Base-by-base conservation (phyloP, 2,113 vertebrate species). In the Rattus norvegicus region DNA sequence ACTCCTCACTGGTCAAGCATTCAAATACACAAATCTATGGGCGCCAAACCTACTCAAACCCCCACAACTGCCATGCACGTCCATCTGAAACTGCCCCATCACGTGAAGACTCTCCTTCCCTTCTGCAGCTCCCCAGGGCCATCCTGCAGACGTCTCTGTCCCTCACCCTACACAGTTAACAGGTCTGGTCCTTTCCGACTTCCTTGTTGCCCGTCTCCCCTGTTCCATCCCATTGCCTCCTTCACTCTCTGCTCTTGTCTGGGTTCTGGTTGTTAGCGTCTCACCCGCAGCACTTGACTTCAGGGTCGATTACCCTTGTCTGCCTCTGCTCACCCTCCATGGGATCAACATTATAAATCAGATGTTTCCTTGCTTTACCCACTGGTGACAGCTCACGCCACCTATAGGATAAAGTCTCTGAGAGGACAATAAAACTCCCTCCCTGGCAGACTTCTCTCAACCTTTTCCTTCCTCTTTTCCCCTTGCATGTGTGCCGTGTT, bases 271-370 rank as follows among this genome's bases (percentile, higher is more conserved):
- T 54, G 36, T 30, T 73, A 63, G 81, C 11, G 0, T 70, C 90
- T 70, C 59, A 17, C 3, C n/a, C 22, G 28, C 67, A 54, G 56
- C 54, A 54, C 22, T n/a, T 12, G 47, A 63, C 2, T 73, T 30
- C 49, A n/a, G n/a, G 1, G 30, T 33, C 10, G 5, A 52, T 26
- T 7, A 5, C 4, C 47, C 20, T 81, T 4, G 56, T 49, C 75
- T 11, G 11, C 16, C 56, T 73, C 0, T 0, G 80, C 19, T 72
- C 56, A 3, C 36, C 20, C 28, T 49, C 47, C 67, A 20, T 20
- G 30, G 5, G 69, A 49, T 49, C 67, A 87, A 67, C 91, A 96
- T 86, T 14, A 88, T 14, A 87, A 56, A 75, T 28, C 88, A 33
- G 61, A 56, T 67, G 36, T 47, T 7, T 63, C 33, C 79, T 12